Percentiles rank a stretch among this genome's conserved stretches.
Evolutionary conservation across 2,113 vertebrate species (phyloP).

Genomic region (Smithornis capensis): DNA sequence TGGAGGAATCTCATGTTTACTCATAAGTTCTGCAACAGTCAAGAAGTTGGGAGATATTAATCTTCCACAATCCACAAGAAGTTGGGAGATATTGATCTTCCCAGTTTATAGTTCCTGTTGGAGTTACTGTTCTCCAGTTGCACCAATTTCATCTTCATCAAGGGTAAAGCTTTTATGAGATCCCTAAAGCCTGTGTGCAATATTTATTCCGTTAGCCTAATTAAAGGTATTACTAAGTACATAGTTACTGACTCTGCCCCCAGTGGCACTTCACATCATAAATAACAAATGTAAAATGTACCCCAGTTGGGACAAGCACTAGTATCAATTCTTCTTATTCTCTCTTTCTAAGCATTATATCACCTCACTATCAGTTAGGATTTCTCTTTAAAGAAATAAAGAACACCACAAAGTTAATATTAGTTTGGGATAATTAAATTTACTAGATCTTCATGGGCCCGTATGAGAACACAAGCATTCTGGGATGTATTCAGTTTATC

Average conservation of each 20-base stretch:
- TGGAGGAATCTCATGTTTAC: neutral
- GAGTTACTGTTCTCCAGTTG: neutral
- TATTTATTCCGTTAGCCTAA: slow-evolving; percentile 46
- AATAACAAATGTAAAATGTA: slow-evolving; percentile 6
- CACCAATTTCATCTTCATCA: neutral
- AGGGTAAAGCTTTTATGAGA: neutral
- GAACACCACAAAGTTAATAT: neutral
- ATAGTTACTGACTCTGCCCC: neutral
- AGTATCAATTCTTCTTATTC: neutral
- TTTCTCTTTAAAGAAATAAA: neutral
- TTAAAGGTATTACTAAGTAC: slow-evolving; percentile 34
- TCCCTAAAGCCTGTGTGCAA: neutral
- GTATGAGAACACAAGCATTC: neutral
- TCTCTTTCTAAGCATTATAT: neutral
- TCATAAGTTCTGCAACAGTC: neutral
- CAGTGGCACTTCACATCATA: neutral
- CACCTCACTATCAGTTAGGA: neutral
- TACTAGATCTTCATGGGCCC: neutral
- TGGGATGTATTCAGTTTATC: neutral
- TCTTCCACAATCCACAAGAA: neutral
- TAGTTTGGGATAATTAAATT: neutral
- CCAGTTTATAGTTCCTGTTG: neutral
- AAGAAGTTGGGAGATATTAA: neutral
- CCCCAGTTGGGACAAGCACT: neutral
- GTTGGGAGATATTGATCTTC: neutral